Evolutionary conservation across 2,797 vertebrate species (phyloP).

Genomic region (Eutrigla gurnardus): DNA sequence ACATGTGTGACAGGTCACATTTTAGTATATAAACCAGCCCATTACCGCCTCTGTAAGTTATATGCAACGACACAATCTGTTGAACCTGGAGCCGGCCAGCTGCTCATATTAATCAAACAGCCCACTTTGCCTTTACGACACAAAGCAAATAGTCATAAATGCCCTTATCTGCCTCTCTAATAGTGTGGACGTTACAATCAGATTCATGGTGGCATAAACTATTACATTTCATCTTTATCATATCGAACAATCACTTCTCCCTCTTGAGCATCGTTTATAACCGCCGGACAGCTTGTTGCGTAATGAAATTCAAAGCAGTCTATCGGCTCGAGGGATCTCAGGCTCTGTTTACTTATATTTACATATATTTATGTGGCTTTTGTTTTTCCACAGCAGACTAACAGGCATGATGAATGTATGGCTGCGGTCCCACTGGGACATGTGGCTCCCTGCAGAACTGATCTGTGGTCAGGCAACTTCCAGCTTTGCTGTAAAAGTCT

Average conservation of each 20-base stretch:
- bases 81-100: conserved; percentile 60
- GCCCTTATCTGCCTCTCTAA: conserved; percentile 77
- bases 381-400: conserved; percentile 77
- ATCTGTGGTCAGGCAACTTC: conserved; percentile 59
- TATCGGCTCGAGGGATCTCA: conserved; percentile 78
- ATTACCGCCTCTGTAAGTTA: conserved; percentile 67
- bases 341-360: conserved; percentile 84
- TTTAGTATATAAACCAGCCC: conserved; percentile 68
- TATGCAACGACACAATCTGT: conserved; percentile 70
- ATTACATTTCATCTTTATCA: conserved; percentile 91
- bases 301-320: conserved; percentile 88
- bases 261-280: conserved; percentile 92
- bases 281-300: conserved; percentile 84
- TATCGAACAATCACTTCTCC: conserved; percentile 84
- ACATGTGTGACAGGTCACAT: conserved; percentile 65
- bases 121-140: conserved; percentile 78
- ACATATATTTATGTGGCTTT: conserved; percentile 80
- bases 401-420: conserved; percentile 81
- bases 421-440: conserved; percentile 48
- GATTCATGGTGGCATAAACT: conserved; percentile 96
- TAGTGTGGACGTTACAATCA: conserved; percentile 91
- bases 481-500: conserved; percentile 41
- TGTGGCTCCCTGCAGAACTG: conserved; percentile 56
- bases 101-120: conserved; percentile 80
- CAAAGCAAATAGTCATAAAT: conserved; percentile 82